Evolutionary conservation across 2,113 vertebrate genomes (phyloP).

Genomic region (Phaethon lepturus): DNA sequence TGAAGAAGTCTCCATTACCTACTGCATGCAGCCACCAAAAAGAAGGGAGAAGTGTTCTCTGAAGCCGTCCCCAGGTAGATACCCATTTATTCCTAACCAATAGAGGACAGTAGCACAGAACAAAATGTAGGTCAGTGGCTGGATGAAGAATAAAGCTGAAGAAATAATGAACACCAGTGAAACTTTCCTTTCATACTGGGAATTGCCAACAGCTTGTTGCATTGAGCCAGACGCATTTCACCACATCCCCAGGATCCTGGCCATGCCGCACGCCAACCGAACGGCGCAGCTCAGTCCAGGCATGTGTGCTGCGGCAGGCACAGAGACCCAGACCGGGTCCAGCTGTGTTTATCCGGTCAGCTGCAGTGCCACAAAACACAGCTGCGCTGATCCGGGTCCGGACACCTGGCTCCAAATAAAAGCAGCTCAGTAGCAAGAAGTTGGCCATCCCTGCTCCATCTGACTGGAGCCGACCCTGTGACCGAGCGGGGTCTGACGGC

Average conservation of each 20-base stretch:
- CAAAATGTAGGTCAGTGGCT: not conserved
- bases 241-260: not conserved
- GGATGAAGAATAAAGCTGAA: not conserved
- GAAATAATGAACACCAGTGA: not conserved
- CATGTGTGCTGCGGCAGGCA: not conserved
- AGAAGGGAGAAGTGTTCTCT: not conserved
- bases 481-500: fast-evolving
- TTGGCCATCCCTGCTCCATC: not conserved
- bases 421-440: conserved; percentile 27
- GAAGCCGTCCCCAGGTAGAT: not conserved
- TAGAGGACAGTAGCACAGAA: not conserved
- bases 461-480: not conserved
- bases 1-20: not conserved
- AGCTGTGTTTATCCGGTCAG: conserved; percentile 38
- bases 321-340: not conserved
- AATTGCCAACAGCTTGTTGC: not conserved
- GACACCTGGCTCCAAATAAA: conserved; percentile 48
- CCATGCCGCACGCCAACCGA: not conserved
- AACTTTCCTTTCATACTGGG: not conserved
- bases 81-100: not conserved
- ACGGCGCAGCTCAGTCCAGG: fast-evolving
- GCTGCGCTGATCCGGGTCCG: not conserved
- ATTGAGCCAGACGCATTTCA: not conserved
- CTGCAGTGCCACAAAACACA: conserved; percentile 42
- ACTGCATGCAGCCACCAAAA: not conserved